Conservation (phyloP, 2,797 vertebrate genomes). For the Gallirallus australis region DNA sequence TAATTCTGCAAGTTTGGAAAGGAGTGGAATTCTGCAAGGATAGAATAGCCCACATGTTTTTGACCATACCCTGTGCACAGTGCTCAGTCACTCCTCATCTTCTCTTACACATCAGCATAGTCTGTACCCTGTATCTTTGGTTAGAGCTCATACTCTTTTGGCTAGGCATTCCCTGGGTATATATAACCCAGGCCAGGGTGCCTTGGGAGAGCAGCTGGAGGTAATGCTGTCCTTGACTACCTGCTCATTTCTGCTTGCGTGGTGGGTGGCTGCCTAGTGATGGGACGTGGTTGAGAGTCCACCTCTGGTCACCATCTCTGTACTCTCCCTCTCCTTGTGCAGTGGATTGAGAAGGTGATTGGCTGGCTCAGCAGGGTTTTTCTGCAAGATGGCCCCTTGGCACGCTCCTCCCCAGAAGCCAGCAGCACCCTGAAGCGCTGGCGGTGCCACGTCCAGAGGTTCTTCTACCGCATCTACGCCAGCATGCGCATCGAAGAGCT, state of each 20-base stretch:
- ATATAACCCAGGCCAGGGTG: neutral
- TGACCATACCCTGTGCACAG: neutral
- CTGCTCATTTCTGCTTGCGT: neutral
- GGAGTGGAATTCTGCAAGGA: neutral
- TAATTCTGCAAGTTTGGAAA: neutral
- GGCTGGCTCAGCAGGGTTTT: slow-evolving; percentile 96
- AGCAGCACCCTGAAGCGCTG: slow-evolving; percentile 87
- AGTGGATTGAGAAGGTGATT: slow-evolving; percentile 96
- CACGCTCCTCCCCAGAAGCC: slow-evolving; percentile 61
- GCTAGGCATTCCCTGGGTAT: neutral
- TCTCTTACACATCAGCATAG: neutral
- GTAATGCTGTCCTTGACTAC: neutral
- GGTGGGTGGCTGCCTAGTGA: neutral
- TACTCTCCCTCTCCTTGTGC: neutral
- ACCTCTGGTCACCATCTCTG: neutral
- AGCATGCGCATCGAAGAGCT: slow-evolving; percentile 97
- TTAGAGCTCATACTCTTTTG: neutral
- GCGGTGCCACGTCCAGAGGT: slow-evolving; percentile 94
- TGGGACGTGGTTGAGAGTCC: neutral
- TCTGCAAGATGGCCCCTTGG: slow-evolving; percentile 72
- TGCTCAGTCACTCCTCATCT: neutral
- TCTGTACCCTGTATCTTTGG: neutral
- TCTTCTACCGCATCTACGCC: slow-evolving; percentile 95
- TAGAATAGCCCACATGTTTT: neutral
- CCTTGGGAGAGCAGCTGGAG: neutral